Conservation (phyloP, 1,140 invertebrate species). For the Drosophila pseudoobscura region DNA sequence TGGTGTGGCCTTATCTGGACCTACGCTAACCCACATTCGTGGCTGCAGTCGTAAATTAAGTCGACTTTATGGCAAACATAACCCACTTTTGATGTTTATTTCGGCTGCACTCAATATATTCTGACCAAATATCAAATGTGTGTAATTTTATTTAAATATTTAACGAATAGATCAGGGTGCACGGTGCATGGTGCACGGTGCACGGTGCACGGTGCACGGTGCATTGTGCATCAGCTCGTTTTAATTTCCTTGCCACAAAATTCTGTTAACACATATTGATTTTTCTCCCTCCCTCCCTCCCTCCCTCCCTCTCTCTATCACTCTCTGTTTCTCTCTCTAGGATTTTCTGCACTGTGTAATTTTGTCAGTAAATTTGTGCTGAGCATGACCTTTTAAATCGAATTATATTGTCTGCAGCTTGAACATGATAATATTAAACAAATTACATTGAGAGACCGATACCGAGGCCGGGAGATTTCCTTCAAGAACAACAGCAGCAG, state of each 20-base stretch:
- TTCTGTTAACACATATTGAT: constrained; percentile 76
- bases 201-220: constrained; percentile 20
- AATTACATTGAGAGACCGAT: background rate
- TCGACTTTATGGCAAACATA: constrained; percentile 66
- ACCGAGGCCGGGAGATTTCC: background rate
- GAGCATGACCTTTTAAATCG: constrained; percentile 37
- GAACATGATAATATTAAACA: constrained; percentile 32
- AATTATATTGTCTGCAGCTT: constrained; percentile 35
- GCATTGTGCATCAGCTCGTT: constrained; percentile 1
- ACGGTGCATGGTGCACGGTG: constrained; percentile 12
- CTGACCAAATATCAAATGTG: constrained; percentile 35
- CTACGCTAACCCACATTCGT: constrained; percentile 59
- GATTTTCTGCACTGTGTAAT: constrained; percentile 34
- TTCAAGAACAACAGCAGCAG: constrained; percentile 5
- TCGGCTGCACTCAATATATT: constrained; percentile 11
- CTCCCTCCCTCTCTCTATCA: background rate
- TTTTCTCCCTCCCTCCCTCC: constrained; percentile 40
- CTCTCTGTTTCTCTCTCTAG: background rate
- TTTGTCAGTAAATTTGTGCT: constrained; percentile 41
- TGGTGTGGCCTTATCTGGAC: constrained; percentile 49
- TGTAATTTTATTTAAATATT: constrained; percentile 53
- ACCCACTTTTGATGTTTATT: constrained; percentile 48
- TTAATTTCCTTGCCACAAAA: constrained; percentile 64
- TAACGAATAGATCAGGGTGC: constrained; percentile 22
- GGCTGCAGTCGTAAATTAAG: constrained; percentile 56